Base-by-base conservation (phyloP, 2,797 vertebrate species). In the Pangasius krempfi region DNA sequence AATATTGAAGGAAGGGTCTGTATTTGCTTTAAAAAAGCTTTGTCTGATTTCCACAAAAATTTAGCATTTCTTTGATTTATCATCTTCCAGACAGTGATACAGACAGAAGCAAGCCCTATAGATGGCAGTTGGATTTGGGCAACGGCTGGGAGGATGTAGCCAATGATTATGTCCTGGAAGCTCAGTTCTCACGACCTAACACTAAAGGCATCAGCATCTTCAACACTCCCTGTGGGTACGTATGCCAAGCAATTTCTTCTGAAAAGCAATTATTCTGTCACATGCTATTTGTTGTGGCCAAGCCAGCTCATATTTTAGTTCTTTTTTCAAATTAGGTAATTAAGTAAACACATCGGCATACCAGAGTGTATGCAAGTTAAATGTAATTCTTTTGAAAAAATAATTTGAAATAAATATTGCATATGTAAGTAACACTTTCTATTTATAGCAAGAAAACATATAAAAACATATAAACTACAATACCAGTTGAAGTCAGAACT, bases 161-260 rank as follows among this genome's bases (percentile, higher is more conserved):
- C 0, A 93, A 96, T 18, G 94, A 96, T 91, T 91, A 95, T 30
- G n/a, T 96, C 2, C 91, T 96, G 0, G 96, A 96, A 85, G 95
- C 94, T 20, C 95, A 96, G 86, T 96, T 93, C 89, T 95, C 92
- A 0, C 91, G 92, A 52, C 95, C 95, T 5, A 90, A 93, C 86
- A 91, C 58, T 30, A 94, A 93, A 87, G 91, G 94, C 87, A 95
- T 96, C 6, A 94, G 86, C 62, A 90, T 96, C 68, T 96, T 93
- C 90, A 95, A 95, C 91, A 95, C 95, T 18, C 33, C 16, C 0
- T 92, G 91, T 2, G 95, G 96, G 96, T 96, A 92, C 86, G 91
- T 85, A 13, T 84, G 3, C 10, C 37, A 44, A 33, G 52, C 16
- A 22, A 2, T 37, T 37, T 6, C 20, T 25, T 37, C 78, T 58